Conservation (phyloP, 2,888 invertebrate species). For the Caenorhabditis parvicauda region DNA sequence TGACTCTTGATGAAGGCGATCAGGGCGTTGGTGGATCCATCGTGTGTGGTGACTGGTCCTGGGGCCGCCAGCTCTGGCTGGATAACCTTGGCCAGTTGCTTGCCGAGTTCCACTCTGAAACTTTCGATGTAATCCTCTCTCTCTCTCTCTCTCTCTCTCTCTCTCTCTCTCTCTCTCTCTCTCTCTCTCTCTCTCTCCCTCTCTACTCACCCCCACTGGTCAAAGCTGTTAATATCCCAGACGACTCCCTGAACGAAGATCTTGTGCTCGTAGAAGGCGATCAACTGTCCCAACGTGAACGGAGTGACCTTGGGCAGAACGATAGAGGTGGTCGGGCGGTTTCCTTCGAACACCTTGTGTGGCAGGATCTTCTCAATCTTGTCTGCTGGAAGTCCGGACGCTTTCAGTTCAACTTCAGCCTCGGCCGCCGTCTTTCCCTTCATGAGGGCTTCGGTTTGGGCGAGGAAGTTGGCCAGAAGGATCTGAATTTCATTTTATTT, state of each 20-base stretch:
- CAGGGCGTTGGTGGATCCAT: slow-evolving; percentile 92
- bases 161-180: background rate
- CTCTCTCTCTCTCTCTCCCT: slow-evolving; percentile 17
- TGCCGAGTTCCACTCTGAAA: slow-evolving; percentile 87
- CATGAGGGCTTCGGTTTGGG: slow-evolving; percentile 98
- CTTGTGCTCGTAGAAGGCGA: slow-evolving; percentile 97
- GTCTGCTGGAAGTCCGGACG: slow-evolving; percentile 76
- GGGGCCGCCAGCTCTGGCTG: slow-evolving; percentile 82
- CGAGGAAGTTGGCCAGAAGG: slow-evolving; percentile 90
- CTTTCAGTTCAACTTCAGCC: slow-evolving; percentile 78
- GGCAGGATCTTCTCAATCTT: slow-evolving; percentile 80
- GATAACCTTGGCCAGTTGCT: slow-evolving; percentile 95
- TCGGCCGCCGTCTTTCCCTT: slow-evolving; percentile 73
- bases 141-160: slow-evolving; percentile 18
- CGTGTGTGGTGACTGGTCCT: slow-evolving; percentile 74
- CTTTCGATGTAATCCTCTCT: background rate
- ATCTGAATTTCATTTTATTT: slow-evolving; percentile 69
- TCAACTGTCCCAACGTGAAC: slow-evolving; percentile 85
- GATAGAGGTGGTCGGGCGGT: slow-evolving; percentile 94
- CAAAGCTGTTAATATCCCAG: slow-evolving; percentile 99
- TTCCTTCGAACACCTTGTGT: slow-evolving; percentile 93
- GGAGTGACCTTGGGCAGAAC: slow-evolving; percentile 87
- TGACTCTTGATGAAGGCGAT: slow-evolving; percentile 80
- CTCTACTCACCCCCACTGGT: slow-evolving; percentile 87
- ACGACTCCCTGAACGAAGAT: slow-evolving; percentile 97